phyloP scores from a whole-genome alignment of 2,113 vertebrate genomes.

The Tautogolabrus adspersus region DNA sequence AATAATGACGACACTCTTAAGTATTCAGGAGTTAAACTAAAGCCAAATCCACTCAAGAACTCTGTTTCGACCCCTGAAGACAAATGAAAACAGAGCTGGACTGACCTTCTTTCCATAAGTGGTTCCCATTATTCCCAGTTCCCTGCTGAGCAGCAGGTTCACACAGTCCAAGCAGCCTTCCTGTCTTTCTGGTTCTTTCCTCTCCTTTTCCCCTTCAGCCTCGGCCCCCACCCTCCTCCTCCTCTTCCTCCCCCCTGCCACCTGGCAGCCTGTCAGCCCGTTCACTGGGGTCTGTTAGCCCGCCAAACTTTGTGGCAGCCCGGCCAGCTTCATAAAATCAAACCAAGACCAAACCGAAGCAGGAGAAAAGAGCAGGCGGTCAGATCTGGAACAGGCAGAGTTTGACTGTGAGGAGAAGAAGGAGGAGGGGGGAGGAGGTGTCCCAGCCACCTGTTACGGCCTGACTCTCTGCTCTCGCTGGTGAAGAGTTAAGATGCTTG shows the following conservation, averaged over 20 bases:
- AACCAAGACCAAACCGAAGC: not conserved
- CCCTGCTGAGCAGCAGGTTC: conserved; percentile 13
- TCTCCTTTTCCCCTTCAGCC: conserved; percentile 30
- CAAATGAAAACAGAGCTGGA: not conserved
- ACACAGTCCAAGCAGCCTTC: conserved; percentile 6
- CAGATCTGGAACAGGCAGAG: not conserved
- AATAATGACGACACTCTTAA: not conserved
- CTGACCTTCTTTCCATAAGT: conserved; percentile 72
- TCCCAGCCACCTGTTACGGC: conserved; percentile 59
- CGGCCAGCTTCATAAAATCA: conserved; percentile 21
- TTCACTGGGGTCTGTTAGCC: conserved; percentile 26
- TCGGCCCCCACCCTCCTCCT: not conserved
- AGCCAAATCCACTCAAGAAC: not conserved
- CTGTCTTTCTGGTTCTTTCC: not conserved
- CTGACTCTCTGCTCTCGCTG: conserved; percentile 58
- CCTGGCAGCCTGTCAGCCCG: conserved; percentile 33
- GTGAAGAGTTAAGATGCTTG: conserved; percentile 63
- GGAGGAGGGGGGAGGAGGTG: conserved; percentile 21
- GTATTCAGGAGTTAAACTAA: not conserved
- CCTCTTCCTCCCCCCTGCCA: not conserved
- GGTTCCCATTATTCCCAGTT: conserved; percentile 61
- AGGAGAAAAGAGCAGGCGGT: not conserved
- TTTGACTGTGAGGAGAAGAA: not conserved
- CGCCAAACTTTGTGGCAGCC: not conserved
- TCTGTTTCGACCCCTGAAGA: not conserved